Conservation (phyloP, 35 echinoderm and acorn worm species). For the Amphiura filiformis region DNA sequence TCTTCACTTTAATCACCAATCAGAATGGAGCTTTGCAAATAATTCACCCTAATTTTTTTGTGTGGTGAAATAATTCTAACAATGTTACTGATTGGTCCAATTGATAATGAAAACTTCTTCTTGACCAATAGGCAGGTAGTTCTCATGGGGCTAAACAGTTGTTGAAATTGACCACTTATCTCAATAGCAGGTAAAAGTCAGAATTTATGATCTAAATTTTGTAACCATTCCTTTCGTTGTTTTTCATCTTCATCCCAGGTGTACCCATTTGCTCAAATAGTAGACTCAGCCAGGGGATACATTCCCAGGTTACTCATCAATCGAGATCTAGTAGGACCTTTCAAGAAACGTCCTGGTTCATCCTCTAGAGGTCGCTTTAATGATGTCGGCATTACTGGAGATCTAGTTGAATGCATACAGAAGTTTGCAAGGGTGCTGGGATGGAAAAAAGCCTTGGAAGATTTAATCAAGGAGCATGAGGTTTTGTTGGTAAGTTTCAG, state of each 20-base stretch:
- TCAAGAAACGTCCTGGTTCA: conserved; percentile 37
- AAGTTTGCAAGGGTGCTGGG: conserved; percentile 84
- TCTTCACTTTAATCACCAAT: too few species aligned
- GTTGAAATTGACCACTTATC: too few species aligned
- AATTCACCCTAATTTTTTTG: too few species aligned
- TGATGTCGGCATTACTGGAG: conserved; percentile 74
- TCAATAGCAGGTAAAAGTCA: too few species aligned
- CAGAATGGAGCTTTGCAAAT: too few species aligned
- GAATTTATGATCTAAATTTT: too few species aligned
- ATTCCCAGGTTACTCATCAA: conserved; percentile 91
- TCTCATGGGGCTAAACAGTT: too few species aligned
- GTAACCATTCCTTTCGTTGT: too few species aligned
- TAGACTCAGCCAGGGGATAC: conserved; percentile 72
- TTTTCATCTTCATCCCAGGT: conserved; percentile 56
- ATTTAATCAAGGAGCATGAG: conserved; percentile 82
- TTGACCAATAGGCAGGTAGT: too few species aligned
- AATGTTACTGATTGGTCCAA: too few species aligned
- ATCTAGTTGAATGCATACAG: conserved; percentile 84
- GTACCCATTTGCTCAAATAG: conserved; percentile 92
- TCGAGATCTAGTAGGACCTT: conserved; percentile 75
- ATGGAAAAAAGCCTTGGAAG: conserved; percentile 92
- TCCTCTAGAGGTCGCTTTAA: conserved; percentile 40
- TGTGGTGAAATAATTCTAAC: too few species aligned
- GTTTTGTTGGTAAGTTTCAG: conserved; percentile 64
- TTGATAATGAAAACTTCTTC: too few species aligned